Evolutionary conservation across 2,888 invertebrate species (phyloP).

Genomic region (Aphrophora alni): DNA sequence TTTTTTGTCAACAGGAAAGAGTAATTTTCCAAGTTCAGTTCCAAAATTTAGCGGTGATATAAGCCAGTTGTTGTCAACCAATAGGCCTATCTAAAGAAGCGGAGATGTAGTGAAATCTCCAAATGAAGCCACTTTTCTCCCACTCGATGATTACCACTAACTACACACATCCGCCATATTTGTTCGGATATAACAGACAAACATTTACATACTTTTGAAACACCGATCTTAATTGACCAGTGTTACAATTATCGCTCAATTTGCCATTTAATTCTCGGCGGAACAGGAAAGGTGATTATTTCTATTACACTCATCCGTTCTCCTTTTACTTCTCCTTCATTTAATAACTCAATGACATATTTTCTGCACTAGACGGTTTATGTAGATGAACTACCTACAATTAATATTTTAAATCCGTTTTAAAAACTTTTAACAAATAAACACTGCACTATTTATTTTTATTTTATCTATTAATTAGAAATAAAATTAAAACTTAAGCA

Average conservation of each 20-base stretch:
- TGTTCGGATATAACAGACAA: not conserved
- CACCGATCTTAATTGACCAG: not conserved
- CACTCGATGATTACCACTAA: not conserved
- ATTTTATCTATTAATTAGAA: no score
- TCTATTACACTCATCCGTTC: not conserved
- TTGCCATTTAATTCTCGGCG: not conserved
- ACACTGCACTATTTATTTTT: no score
- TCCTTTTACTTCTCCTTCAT: not conserved
- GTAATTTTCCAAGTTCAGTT: not conserved
- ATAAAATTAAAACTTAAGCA: no score
- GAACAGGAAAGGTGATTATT: not conserved
- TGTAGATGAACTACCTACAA: no score
- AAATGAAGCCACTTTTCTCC: not conserved
- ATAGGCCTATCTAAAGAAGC: not conserved
- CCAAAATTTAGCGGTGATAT: not conserved
- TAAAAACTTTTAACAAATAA: no score
- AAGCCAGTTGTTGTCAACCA: not conserved
- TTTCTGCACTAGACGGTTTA: no score
- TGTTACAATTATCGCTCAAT: not conserved
- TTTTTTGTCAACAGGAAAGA: not conserved
- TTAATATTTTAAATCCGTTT: no score
- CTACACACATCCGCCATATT: not conserved
- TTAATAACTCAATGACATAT: not conserved
- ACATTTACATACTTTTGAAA: conserved; percentile 9
- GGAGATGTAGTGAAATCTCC: not conserved